Evolutionary conservation across 2,888 invertebrate species (phyloP), one percentile per base, ranked within the genome.

Genomic region (Masnerella sp.): DNA sequence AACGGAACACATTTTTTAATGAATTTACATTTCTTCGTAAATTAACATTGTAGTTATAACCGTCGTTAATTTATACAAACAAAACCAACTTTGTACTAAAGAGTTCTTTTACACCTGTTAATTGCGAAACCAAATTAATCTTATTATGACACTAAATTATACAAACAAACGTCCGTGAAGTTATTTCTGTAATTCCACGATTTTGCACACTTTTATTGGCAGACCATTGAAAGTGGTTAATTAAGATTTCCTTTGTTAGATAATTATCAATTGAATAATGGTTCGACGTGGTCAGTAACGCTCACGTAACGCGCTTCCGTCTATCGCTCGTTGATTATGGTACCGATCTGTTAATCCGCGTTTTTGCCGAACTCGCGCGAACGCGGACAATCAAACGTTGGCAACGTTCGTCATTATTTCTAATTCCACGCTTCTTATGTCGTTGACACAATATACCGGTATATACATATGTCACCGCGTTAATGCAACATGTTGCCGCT

Each of bases 151-250:
- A 52, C 22, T 45, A 52, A 64, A 28, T 34, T 47, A 11, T 42
- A 51, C 42, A 34, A 32, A 64, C 52, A 18, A 30, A 42, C 40
- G 64, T 43, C 64, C 64, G 0, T 52, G 52, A 64, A 52, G 43
- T 43, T 64, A 64, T 64, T 64, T 52, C n/a, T 52, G 51, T 64
- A 64, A 52, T 64, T 64, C 64, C 22, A 36, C 43, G 25, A 64
- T 64, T 64, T 64, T 34, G 22, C 18, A 47, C 52, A 43, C 17
- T 36, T 52, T 52, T 52, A 52, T 43, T 64, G 43, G 40, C 25
- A 51, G 40, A 4, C 34, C 14, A 52, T 52, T 52, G 64, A 52
- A 52, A 36, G 52, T 52, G 12, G 43, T 52, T 52, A 52, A 52
- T 64, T 64, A 34, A 47, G 34, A 34, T 52, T 43, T 52, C 62